Evolutionary conservation across 1,140 invertebrate genomes (phyloP).

Genomic region (Penaeus indicus): DNA sequence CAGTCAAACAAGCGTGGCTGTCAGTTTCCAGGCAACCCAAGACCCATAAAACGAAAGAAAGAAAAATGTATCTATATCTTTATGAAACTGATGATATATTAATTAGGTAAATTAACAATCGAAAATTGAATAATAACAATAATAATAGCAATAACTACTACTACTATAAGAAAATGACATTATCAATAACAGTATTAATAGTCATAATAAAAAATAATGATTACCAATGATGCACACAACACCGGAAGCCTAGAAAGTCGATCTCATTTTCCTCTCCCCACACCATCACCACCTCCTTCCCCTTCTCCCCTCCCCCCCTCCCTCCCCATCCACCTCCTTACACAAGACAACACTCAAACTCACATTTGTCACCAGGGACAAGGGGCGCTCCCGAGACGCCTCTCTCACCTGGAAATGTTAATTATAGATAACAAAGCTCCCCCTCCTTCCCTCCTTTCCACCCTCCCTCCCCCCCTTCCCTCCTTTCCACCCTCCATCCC

Average conservation of each 20-base stretch:
- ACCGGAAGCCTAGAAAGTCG: not conserved
- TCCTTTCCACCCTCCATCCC: not conserved
- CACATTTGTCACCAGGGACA: slow-evolving; percentile 3
- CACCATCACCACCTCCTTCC: too few relatives aligned
- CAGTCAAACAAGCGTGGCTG: too few relatives aligned
- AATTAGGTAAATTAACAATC: too few relatives aligned
- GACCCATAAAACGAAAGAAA: too few relatives aligned
- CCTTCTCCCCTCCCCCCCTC: not conserved
- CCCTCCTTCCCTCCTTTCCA: not conserved
- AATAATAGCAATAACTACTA: not conserved
- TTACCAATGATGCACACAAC: too few relatives aligned
- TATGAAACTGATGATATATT: too few relatives aligned
- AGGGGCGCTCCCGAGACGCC: not conserved
- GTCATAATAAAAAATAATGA: not conserved
- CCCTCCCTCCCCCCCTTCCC: not conserved
- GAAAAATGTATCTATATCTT: too few relatives aligned
- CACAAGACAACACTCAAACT: not conserved
- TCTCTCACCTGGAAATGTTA: slow-evolving; percentile 12
- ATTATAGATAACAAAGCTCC: not conserved
- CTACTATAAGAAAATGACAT: too few relatives aligned
- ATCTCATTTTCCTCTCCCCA: not conserved
- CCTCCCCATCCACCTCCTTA: not conserved
- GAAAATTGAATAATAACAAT: too few relatives aligned
- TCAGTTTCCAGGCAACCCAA: too few relatives aligned
- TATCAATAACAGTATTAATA: not conserved